Evolutionary conservation across 2,888 invertebrate species (phyloP).

Genomic region (Spialia ferax): DNA sequence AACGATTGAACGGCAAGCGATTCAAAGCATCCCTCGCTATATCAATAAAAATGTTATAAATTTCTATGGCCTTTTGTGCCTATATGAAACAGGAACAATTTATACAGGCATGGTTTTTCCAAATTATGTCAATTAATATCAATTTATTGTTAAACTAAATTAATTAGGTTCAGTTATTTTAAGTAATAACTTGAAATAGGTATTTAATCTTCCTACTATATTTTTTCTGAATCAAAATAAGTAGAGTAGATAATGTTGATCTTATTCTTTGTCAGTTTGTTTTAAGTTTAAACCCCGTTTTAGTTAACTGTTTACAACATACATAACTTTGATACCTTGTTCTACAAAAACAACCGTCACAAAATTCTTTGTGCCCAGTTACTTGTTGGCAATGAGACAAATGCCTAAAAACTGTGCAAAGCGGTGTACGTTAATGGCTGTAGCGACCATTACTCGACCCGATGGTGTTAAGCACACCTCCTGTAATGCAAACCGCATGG

Average conservation of each 20-base stretch:
- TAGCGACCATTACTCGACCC: conserved; percentile 71
- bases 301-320: no score
- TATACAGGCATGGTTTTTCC: no score
- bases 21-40: neutral
- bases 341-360: no score
- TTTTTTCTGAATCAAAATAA: no score
- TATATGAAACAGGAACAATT: no score
- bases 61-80: no score
- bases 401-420: conserved; percentile 52
- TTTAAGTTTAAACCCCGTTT: rapidly evolving
- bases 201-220: no score
- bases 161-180: no score
- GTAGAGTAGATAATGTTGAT: neutral
- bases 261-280: neutral
- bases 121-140: no score
- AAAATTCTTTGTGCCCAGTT: neutral
- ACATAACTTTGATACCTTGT: no score
- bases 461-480: conserved; percentile 73
- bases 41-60: neutral
- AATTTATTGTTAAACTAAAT: no score
- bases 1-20: conserved; percentile 64
- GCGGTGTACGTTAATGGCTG: conserved; percentile 75
- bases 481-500: conserved; percentile 77
- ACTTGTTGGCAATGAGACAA: neutral
- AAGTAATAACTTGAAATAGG: no score